A percentile compares a stretch with the other conserved stretches of the same genome.
Conservation (phyloP, 2,888 invertebrate genomes). For the Tetrapedia diversipes region DNA sequence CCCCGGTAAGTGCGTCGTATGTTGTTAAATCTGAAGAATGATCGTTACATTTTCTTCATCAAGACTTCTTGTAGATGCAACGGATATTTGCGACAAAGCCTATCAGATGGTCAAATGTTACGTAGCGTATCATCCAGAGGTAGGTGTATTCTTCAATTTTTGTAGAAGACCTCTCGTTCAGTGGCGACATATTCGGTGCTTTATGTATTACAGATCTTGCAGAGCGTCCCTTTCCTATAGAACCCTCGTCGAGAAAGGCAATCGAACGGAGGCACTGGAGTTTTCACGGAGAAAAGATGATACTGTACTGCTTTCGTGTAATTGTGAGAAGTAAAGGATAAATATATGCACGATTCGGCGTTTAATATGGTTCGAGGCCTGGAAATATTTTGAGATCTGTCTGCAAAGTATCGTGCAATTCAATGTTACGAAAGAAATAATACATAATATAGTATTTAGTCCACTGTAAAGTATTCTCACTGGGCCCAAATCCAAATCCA, state of each 20-base stretch:
- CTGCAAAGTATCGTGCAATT: no score
- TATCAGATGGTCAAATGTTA: constrained; percentile 76
- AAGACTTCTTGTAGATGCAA: constrained; percentile 71
- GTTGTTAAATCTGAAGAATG: not conserved
- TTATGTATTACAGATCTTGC: constrained; percentile 65
- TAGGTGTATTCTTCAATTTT: constrained; percentile 51
- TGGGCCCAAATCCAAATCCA: no score
- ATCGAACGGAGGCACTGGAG: not conserved
- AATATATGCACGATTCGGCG: not conserved
- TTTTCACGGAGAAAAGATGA: constrained; percentile 1
- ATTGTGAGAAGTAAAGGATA: not conserved
- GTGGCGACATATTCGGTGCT: not conserved
- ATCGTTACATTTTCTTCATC: not conserved
- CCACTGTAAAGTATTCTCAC: no score
- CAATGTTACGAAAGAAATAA: no score
- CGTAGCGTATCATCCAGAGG: constrained; percentile 72
- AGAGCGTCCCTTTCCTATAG: constrained; percentile 66
- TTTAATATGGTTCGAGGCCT: not conserved
- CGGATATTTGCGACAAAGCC: constrained; percentile 75
- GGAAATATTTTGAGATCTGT: no score
- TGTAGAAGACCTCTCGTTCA: not conserved
- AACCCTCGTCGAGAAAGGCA: not conserved
- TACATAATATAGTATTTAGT: no score
- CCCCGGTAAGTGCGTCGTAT: constrained; percentile 66
- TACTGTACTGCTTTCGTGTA: not conserved